These are phyloP conservation scores for Amia ocellicauda DNA, from an alignment of 2,113 vertebrate genomes.

Conservation along the genomic window DNA sequence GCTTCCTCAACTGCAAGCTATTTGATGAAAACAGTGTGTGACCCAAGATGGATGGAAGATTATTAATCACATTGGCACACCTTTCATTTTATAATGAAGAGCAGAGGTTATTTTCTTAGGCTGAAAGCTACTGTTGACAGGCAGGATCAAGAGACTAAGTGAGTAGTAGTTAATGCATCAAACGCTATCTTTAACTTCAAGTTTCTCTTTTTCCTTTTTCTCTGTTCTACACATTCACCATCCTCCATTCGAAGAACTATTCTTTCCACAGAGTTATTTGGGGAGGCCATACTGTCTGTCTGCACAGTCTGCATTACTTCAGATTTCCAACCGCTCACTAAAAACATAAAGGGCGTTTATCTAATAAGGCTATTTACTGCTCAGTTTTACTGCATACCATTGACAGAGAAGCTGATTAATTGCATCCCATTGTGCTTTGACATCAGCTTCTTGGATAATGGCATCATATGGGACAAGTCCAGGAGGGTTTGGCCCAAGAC, in stretches of 20 bases:
- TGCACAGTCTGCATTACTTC: slow-evolving; percentile 2
- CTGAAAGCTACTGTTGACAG: slow-evolving; percentile 2
- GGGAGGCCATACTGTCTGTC: neutral
- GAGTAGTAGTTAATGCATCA: neutral
- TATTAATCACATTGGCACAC: neutral
- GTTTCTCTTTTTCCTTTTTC: neutral
- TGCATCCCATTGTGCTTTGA: slow-evolving; percentile 40
- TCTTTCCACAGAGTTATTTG: neutral
- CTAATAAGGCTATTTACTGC: slow-evolving; percentile 17
- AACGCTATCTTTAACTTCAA: neutral
- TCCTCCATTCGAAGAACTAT: slow-evolving; percentile 2
- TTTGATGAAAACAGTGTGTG: slow-evolving; percentile 3
- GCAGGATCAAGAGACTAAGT: neutral
- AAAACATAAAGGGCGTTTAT: slow-evolving; percentile 13
- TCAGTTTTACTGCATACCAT: slow-evolving; percentile 19
- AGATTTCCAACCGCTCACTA: slow-evolving; percentile 12
- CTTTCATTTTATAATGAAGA: slow-evolving; percentile 7
- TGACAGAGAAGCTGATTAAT: slow-evolving; percentile 39
- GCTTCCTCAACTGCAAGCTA: neutral
- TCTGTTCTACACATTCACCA: neutral
- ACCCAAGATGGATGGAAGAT: neutral
- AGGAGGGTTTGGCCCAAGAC: slow-evolving; percentile 51
- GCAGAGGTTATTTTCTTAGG: neutral
- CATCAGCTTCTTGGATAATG: slow-evolving; percentile 52
- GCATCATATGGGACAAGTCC: slow-evolving; percentile 50